phyloP scores from a whole-genome alignment of 2,888 invertebrate genomes.

The Heliconius hortense region DNA sequence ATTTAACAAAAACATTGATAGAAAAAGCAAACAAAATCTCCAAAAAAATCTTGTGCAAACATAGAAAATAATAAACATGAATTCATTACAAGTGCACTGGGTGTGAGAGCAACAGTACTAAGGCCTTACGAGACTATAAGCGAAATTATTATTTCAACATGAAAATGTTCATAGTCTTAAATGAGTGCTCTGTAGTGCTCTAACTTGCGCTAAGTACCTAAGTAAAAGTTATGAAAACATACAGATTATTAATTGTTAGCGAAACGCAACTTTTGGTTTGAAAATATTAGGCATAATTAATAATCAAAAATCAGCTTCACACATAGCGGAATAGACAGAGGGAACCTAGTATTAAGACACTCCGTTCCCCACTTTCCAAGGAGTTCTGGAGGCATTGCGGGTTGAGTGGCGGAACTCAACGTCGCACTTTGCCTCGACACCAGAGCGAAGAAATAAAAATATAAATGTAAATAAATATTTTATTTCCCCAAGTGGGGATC shows the following conservation, averaged over 20 bases:
- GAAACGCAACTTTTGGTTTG: slow-evolving; percentile 1
- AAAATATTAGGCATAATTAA: too few relatives aligned
- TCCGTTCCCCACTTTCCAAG: too few relatives aligned
- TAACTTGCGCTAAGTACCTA: slow-evolving; percentile 40
- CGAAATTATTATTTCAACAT: slow-evolving; percentile 46
- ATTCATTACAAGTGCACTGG: slow-evolving; percentile 19
- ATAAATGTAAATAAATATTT: too few relatives aligned
- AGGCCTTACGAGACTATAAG: slow-evolving; percentile 33
- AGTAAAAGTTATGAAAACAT: slow-evolving; percentile 37
- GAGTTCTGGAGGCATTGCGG: too few relatives aligned
- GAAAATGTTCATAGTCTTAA: slow-evolving; percentile 44
- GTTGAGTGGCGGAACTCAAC: too few relatives aligned
- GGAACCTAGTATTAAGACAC: too few relatives aligned
- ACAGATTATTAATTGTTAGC: slow-evolving; percentile 20
- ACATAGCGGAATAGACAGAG: too few relatives aligned
- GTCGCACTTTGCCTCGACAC: too few relatives aligned
- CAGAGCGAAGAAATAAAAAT: too few relatives aligned
- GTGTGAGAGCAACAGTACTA: slow-evolving; percentile 24
- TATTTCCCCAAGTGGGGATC: too few relatives aligned
- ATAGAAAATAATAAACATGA: slow-evolving; percentile 16
- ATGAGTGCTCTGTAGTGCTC: slow-evolving; percentile 38
- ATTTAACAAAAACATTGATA: not conserved
- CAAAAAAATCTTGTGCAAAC: slow-evolving; percentile 1
- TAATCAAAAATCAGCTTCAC: too few relatives aligned
- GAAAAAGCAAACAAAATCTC: not conserved